Evolutionary conservation across 1,140 invertebrate genomes (phyloP), one percentile per base, ranked within the genome.

Genomic region (Cyclargus thomasi): DNA sequence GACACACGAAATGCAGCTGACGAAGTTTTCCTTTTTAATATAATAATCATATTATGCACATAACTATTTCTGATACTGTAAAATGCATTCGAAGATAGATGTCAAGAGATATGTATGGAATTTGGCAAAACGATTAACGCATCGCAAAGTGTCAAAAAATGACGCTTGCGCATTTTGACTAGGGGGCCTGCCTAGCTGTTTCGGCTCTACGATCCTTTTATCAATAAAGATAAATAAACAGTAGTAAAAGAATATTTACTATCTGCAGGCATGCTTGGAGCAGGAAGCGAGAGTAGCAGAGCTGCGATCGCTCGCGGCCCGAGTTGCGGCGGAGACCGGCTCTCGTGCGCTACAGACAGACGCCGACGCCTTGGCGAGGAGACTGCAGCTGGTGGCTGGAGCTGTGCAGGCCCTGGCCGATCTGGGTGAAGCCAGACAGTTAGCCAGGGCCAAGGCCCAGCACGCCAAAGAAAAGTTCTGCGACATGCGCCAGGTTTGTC

Each of bases 291-390:
- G 96, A 75, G 94, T 96, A 20, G 92, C 93, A 8, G 94, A 96
- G 78, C 89, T 96, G 18, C 93, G 93, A 16, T 92, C 93, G n/a
- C 91, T 96, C 70, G 95, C 96, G 11, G 92, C 93, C 1, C 93
- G 94, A 69, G 96, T 96, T 39, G 95, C 95, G 0, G 93, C 93
- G 4, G 94, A 95, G 77, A 94, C 96, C 20, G 95, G 95, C 18
- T 90, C 95, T 63, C 91, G 93, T 11, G 92, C 95, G 0, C 88
- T 96, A 55, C 93, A 94, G 47, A 93, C 93, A n/a, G 95, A 96
- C 77, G 93, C 96, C 7, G 95, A 96, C 72, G 93, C 94, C 0
- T 86, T 96, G n/a, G 95, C 95, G 17, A 92, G 93, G 67, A 91
- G 94, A n/a, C 91, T 97, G 47, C 93, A 95, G 75, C 93, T 96